Base-by-base conservation (phyloP, 2,113 vertebrate species). In the Lycaon pictus region DNA sequence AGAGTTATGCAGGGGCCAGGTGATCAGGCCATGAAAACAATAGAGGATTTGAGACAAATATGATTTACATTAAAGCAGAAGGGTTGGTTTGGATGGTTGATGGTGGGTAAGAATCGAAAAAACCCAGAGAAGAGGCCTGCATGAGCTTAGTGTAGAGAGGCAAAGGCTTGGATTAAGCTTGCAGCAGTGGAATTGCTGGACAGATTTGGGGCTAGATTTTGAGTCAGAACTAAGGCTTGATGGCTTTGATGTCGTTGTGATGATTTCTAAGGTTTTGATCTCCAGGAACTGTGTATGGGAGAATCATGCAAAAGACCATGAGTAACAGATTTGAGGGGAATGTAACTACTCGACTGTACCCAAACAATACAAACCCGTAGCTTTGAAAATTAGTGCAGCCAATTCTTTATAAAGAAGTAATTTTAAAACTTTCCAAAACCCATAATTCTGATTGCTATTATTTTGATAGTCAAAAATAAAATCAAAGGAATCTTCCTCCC, bases 381-480 rank as follows among this genome's bases (percentile, higher is more conserved):
- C 23, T 90, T 43, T 58, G 20, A 74, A 20, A 62, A 90, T 83
- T 71, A 88, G 27, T 55, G 63, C 17, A 43, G 48, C 37, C 89
- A 93, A 62, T 93, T 79, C 32, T 71, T 92, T 90, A 86, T 69
- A 37, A 84, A 81, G 4, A 55, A 90, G 53, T 17, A 80, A 48
- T 19, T 58, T 22, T 48, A 82, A 65, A 92, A 27, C 6, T 65
- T 95, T 71, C 62, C 13, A 51, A 92, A 90, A 94, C 25, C 8
- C 55, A 72, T 65, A 43, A 89, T 82, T 91, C 62, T 92, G 60
- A 67, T 12, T 53, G 69, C 43, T 84, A 51, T 48, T 76, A 71
- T 79, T 91, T 43, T 91, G 25, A 79, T 17, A 62, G 74, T 96
- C 37, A 88, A 88, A 91, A 92, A 32, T 53, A 91, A 63, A 80